Evolutionary conservation across 2,888 invertebrate species (phyloP).

Genomic region (Dynastes tityus): DNA sequence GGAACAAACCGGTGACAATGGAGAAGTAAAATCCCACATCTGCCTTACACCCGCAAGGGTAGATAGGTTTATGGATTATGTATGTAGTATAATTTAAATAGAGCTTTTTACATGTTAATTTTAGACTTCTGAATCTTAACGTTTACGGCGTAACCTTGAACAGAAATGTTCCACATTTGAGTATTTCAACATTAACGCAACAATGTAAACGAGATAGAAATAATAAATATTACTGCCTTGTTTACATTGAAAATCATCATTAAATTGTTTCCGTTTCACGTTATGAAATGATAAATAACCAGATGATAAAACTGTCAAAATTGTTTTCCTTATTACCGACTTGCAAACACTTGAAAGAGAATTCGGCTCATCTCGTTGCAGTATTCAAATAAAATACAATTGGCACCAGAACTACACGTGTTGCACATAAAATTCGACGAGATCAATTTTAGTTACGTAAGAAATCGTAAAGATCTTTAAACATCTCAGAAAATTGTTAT

Average conservation of each 20-base stretch:
- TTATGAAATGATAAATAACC: constrained; percentile 1
- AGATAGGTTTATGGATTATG: too few relatives aligned
- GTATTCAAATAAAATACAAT: background rate
- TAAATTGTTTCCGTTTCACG: background rate
- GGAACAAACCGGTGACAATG: too few relatives aligned
- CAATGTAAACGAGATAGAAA: constrained; percentile 8
- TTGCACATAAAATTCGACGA: background rate
- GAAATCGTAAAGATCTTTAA: too few relatives aligned
- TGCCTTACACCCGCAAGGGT: too few relatives aligned
- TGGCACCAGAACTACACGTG: background rate
- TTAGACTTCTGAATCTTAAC: too few relatives aligned
- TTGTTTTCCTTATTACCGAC: background rate
- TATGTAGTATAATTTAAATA: too few relatives aligned
- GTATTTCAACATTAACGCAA: constrained; percentile 1
- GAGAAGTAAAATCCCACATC: too few relatives aligned
- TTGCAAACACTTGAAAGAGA: background rate
- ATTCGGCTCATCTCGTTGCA: background rate
- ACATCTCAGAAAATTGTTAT: too few relatives aligned
- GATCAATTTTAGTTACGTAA: background rate
- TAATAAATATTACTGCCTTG: background rate
- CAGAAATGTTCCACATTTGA: background rate
- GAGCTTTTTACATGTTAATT: too few relatives aligned
- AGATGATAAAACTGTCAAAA: constrained; percentile 15
- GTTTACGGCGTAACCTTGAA: too few relatives aligned
- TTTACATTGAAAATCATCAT: background rate